phyloP scores from a whole-genome alignment of 2,888 invertebrate species.

The Ferrisia virgata region DNA sequence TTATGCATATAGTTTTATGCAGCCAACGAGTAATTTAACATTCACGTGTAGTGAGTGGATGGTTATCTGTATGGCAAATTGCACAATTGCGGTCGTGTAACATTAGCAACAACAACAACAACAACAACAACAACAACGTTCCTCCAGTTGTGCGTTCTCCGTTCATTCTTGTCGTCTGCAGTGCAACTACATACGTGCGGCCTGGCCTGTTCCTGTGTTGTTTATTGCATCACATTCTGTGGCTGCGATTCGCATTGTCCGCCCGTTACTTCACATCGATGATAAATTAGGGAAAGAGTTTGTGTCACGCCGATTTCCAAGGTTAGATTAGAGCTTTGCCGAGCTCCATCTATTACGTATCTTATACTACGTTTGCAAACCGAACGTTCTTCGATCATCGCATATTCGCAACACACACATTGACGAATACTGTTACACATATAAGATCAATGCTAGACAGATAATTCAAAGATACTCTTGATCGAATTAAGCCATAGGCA shows the following conservation, averaged over 20 bases:
- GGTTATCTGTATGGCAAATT: constrained; percentile 28
- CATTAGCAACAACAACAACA: no score
- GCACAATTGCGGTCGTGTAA: constrained; percentile 26
- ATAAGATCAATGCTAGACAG: no score
- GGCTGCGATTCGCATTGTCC: constrained; percentile 20
- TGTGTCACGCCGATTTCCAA: constrained; percentile 26
- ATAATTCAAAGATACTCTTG: no score
- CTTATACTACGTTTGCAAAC: no score
- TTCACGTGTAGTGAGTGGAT: constrained; percentile 18
- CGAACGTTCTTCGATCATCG: background rate
- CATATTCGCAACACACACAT: no score
- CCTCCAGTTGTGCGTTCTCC: constrained; percentile 10
- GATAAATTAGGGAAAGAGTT: constrained; percentile 25
- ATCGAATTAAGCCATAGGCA: no score
- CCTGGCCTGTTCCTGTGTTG: background rate
- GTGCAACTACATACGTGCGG: background rate
- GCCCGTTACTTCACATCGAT: constrained; percentile 13
- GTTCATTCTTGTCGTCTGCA: no score
- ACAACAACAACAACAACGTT: no score
- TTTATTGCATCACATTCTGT: constrained; percentile 4
- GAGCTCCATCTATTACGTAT: background rate
- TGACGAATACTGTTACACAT: no score
- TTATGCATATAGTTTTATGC: no score
- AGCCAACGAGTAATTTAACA: background rate
- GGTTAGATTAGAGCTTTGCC: background rate